Evolutionary conservation across 2,113 vertebrate genomes (phyloP).

Genomic region (Pedetes capensis): DNA sequence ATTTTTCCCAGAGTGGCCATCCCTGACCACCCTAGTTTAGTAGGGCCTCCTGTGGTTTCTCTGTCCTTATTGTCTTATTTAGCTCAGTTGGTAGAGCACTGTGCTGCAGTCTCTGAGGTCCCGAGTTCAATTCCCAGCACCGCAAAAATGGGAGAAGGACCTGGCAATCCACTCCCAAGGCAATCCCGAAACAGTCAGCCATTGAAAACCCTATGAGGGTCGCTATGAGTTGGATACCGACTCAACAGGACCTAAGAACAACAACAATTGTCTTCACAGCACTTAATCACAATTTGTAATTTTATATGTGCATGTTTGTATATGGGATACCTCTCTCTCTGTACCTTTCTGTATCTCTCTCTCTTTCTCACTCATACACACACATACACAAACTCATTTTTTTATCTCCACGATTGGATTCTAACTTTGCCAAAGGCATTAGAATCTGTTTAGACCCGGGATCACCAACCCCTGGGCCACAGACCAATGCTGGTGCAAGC

Average conservation of each 20-base stretch:
- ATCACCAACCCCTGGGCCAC: no score
- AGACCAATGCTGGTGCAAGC: no score
- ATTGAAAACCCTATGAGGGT: no score
- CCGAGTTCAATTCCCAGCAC: no score
- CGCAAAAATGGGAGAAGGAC: no score
- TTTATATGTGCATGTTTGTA: not conserved
- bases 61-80: not conserved
- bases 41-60: not conserved
- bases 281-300: not conserved
- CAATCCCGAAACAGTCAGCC: no score
- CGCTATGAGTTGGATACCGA: no score
- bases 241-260: no score
- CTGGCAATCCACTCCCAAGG: no score
- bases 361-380: not conserved
- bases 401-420: not conserved
- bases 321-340: not conserved
- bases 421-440: not conserved
- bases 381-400: not conserved
- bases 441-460: not conserved
- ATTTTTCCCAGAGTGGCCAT: not conserved
- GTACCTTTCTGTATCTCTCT: not conserved
- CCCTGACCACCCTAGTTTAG: not conserved
- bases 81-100: no score
- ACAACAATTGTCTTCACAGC: no score
- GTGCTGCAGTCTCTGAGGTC: no score